These are phyloP conservation scores for Mesopsocus fuscifrons DNA, from an alignment of 2,888 invertebrate species.

Conservation along the genomic window DNA sequence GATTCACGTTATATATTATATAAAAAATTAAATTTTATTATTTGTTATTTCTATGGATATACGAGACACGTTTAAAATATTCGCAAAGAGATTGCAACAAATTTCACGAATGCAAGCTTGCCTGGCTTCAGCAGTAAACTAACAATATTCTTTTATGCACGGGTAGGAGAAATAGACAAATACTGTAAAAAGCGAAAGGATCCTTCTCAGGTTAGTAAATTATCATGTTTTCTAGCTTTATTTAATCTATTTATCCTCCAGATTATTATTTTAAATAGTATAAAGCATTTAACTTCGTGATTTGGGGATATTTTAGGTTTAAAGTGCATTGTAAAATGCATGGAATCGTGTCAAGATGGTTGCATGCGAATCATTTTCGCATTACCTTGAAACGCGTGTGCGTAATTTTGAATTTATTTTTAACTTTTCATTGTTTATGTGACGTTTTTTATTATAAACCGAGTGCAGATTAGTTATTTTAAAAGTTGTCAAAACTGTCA, in stretches of 20 bases:
- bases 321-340: conserved; percentile 17
- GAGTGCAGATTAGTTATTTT: no score
- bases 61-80: neutral
- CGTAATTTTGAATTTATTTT: conserved; percentile 11
- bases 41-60: no score
- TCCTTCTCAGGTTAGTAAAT: conserved; percentile 19
- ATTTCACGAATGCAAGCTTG: conserved; percentile 12
- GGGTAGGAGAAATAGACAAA: conserved; percentile 21
- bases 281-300: no score
- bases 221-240: no score
- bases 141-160: conserved; percentile 22
- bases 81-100: neutral
- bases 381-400: conserved; percentile 17
- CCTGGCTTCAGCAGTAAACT: conserved; percentile 22
- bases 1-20: neutral
- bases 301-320: conserved; percentile 14
- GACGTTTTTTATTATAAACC: no score
- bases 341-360: conserved; percentile 23
- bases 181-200: conserved; percentile 20
- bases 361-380: conserved; percentile 22
- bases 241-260: no score
- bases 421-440: no score
- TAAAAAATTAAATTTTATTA: neutral
- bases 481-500: no score
- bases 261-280: no score